A percentile compares a stretch with the other conserved stretches of the same genome.
Evolutionary conservation across 2,888 invertebrate species (phyloP).

Genomic region (Rhaphigaster nebulosa): DNA sequence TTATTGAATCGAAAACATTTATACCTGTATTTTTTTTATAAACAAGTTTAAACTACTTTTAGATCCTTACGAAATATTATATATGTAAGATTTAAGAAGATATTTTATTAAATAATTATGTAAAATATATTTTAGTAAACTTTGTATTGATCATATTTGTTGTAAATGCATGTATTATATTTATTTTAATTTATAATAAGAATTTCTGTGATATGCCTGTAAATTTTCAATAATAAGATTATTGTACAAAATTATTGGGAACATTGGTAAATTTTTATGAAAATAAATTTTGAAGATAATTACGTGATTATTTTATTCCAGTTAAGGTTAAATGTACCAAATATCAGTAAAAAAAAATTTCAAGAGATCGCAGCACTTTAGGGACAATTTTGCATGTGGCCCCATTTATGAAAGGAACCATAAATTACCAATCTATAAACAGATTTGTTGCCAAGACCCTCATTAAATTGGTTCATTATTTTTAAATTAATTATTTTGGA

Average conservation of each 20-base stretch:
- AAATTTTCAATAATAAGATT: neutral
- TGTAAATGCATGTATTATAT: neutral
- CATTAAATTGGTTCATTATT: no score
- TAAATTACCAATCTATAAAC: no score
- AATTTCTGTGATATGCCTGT: neutral
- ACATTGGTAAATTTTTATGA: neutral
- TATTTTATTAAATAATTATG: neutral
- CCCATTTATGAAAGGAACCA: no score
- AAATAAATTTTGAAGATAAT: neutral
- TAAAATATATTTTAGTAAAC: neutral
- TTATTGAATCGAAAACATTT: neutral
- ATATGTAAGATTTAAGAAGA: neutral
- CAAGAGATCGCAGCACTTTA: no score
- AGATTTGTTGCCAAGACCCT: no score
- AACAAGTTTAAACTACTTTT: neutral
- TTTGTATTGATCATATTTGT: neutral
- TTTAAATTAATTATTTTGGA: no score
- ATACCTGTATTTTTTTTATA: neutral
- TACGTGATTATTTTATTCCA: neutral
- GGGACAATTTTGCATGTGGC: no score
- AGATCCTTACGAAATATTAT: neutral
- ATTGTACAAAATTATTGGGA: neutral
- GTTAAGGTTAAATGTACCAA: no score
- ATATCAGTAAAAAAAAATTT: no score
- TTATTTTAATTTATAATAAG: slow-evolving; percentile 1